A percentile compares a stretch with the other conserved stretches of the same genome.
These are phyloP conservation scores for Thysanoteuthis rhombus DNA, from an alignment of 2,888 invertebrate genomes.

Conservation along the genomic window DNA sequence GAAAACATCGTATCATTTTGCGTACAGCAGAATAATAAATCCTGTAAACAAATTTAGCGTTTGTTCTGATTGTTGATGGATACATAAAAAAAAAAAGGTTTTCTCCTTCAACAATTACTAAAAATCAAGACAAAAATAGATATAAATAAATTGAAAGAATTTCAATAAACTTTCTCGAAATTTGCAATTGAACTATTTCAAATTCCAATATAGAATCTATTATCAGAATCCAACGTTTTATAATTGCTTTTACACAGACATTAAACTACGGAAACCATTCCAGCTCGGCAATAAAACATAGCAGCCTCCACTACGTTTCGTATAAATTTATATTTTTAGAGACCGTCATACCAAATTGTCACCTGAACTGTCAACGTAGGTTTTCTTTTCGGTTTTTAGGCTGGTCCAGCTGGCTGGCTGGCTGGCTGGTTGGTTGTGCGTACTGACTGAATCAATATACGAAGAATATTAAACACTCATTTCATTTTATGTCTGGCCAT, in stretches of 20 bases:
- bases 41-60: background rate
- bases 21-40: background rate
- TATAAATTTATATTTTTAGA: too few relatives aligned
- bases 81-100: background rate
- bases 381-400: too few relatives aligned
- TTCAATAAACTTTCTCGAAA: background rate
- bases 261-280: background rate
- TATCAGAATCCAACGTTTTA: background rate
- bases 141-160: background rate
- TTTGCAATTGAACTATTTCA: background rate
- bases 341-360: too few relatives aligned
- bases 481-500: too few relatives aligned
- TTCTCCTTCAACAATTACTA: background rate
- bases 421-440: too few relatives aligned
- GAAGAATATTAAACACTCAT: too few relatives aligned
- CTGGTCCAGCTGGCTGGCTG: too few relatives aligned
- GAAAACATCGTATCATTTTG: background rate
- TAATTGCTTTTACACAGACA: background rate
- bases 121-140: background rate
- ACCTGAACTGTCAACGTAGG: too few relatives aligned
- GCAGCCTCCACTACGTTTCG: background rate
- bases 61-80: background rate
- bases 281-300: background rate
- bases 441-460: too few relatives aligned
- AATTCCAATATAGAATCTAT: slow-evolving; percentile 12